Percentiles rank a stretch among this genome's conserved stretches.
Conservation (phyloP, 2,113 vertebrate species). For the Odocoileus virginianus region DNA sequence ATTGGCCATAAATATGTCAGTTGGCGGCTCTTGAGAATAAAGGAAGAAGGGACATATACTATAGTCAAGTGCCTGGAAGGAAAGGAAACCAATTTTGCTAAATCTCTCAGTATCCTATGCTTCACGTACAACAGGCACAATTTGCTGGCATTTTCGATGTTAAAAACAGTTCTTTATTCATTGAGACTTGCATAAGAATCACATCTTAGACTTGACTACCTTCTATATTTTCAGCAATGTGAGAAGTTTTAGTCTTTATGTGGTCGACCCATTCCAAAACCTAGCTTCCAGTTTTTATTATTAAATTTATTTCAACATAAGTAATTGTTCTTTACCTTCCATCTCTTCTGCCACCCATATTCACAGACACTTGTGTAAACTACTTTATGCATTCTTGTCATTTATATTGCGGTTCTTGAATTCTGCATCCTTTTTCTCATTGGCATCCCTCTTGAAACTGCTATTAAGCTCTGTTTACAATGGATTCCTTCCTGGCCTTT, state of each 20-base stretch:
- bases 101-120: neutral
- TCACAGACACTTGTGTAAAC: neutral
- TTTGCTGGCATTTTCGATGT: neutral
- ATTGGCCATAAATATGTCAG: neutral
- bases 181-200: neutral
- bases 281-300: neutral
- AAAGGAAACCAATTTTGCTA: neutral
- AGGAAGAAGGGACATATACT: neutral
- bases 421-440: neutral
- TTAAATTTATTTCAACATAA: neutral
- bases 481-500: neutral
- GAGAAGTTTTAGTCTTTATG: neutral
- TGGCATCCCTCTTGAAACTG: neutral
- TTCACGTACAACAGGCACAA: neutral
- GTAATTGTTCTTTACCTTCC: neutral
- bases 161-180: neutral
- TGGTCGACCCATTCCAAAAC: neutral
- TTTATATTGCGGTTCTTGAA: neutral
- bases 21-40: neutral
- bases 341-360: neutral
- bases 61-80: neutral
- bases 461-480: neutral
- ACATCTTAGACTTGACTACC: neutral
- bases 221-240: neutral
- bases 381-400: neutral